Conservation (phyloP, 2,113 vertebrate species). For the Larimichthys polyactis region DNA sequence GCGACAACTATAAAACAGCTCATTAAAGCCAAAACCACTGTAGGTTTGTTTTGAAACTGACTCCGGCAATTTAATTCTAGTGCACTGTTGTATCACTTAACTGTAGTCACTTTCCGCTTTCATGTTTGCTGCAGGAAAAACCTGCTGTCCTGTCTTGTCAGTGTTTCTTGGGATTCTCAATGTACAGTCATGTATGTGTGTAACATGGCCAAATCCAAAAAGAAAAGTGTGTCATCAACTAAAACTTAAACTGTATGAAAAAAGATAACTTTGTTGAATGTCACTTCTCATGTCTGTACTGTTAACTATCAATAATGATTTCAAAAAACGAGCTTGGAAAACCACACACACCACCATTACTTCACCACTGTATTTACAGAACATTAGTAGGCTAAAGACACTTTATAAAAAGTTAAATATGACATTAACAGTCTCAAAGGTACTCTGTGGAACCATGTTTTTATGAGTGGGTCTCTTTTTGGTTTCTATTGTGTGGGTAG, state of each 20-base stretch:
- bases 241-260: background rate
- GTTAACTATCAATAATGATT: background rate
- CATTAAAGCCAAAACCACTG: slow-evolving; percentile 51
- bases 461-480: background rate
- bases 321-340: background rate
- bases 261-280: background rate
- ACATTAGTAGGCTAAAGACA: too few species aligned
- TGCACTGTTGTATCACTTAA: slow-evolving; percentile 25
- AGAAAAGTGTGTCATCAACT: background rate
- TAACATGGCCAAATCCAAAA: background rate
- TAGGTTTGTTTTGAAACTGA: slow-evolving; percentile 55
- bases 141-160: slow-evolving; percentile 27
- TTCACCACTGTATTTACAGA: background rate
- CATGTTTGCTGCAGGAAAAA: slow-evolving; percentile 38
- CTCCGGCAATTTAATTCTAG: background rate
- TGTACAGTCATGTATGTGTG: background rate
- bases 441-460: background rate
- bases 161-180: slow-evolving; percentile 2
- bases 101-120: slow-evolving; percentile 18
- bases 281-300: background rate
- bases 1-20: slow-evolving; percentile 54
- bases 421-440: background rate
- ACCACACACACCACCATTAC: background rate
- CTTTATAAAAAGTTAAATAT: background rate
- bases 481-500: background rate